Evolutionary conservation across 2,888 invertebrate genomes (phyloP).

Genomic region (Caenorhabditis doughertyi): DNA sequence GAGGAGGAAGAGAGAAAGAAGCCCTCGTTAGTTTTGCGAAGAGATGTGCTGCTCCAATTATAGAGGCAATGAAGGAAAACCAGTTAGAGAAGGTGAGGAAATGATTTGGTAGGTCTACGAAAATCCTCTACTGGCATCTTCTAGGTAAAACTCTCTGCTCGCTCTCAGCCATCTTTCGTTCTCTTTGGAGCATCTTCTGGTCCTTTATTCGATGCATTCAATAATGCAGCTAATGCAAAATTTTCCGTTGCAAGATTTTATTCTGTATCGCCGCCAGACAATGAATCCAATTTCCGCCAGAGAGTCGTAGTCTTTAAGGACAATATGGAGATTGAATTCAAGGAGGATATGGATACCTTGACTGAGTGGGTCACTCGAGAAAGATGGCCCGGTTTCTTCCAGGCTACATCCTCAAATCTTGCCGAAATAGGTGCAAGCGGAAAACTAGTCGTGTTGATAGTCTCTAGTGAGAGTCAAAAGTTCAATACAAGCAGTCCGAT

Average conservation of each 20-base stretch:
- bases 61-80: constrained; percentile 59
- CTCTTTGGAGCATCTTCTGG: constrained; percentile 45
- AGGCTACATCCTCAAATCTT: constrained; percentile 76
- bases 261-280: constrained; percentile 46
- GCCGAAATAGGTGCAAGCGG: constrained; percentile 75
- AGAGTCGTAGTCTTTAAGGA: constrained; percentile 75
- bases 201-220: constrained; percentile 42
- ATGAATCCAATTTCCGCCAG: constrained; percentile 37
- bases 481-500: constrained; percentile 60
- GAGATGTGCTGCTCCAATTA: constrained; percentile 77
- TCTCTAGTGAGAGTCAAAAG: constrained; percentile 69
- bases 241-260: constrained; percentile 66
- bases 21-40: constrained; percentile 77
- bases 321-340: constrained; percentile 66
- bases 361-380: constrained; percentile 76
- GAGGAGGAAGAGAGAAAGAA: constrained; percentile 82
- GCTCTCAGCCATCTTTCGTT: constrained; percentile 55
- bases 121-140: neutral
- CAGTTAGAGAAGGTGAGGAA: constrained; percentile 53
- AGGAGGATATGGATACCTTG: constrained; percentile 57
- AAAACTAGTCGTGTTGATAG: constrained; percentile 78
- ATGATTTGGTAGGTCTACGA: no score
- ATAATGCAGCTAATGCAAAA: constrained; percentile 36
- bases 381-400: constrained; percentile 78
- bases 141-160: constrained; percentile 45